These are phyloP conservation scores for Thunnus thynnus DNA, from an alignment of 2,113 vertebrate species.

Conservation along the genomic window DNA sequence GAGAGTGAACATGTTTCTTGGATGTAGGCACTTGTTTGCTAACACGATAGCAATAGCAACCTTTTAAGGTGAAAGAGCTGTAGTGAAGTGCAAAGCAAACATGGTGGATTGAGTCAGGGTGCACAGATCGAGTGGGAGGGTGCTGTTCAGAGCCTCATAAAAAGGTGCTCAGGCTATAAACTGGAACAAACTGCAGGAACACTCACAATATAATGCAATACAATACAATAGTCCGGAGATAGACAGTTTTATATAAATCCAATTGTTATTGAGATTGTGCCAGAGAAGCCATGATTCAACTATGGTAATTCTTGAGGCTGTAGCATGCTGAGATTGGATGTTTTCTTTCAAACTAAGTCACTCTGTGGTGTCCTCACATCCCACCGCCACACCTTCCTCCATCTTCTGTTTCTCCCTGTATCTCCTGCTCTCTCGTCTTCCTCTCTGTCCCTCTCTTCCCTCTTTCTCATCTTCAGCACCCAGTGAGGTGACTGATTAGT, in stretches of 20 bases:
- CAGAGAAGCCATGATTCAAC: background rate
- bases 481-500: conserved; percentile 56
- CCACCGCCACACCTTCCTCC: background rate
- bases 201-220: conserved; percentile 8
- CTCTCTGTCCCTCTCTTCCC: background rate
- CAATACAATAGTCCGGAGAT: conserved; percentile 14
- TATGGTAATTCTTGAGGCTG: background rate
- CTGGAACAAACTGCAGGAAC: conserved; percentile 35
- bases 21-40: conserved; percentile 1
- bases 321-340: background rate
- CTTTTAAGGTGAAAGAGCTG: background rate
- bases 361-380: conserved; percentile 27
- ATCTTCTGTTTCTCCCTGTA: background rate
- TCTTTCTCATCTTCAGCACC: conserved; percentile 33
- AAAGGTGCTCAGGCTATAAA: conserved; percentile 23
- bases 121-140: conserved; percentile 32
- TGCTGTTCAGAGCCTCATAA: conserved; percentile 33
- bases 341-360: conserved; percentile 17
- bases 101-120: background rate
- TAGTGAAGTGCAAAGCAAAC: background rate
- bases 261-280: background rate
- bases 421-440: background rate
- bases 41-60: background rate
- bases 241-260: conserved; percentile 19
- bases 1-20: background rate